These are phyloP conservation scores for Vespertilio murinus DNA, from an alignment of 2,797 vertebrate species.

Conservation along the genomic window DNA sequence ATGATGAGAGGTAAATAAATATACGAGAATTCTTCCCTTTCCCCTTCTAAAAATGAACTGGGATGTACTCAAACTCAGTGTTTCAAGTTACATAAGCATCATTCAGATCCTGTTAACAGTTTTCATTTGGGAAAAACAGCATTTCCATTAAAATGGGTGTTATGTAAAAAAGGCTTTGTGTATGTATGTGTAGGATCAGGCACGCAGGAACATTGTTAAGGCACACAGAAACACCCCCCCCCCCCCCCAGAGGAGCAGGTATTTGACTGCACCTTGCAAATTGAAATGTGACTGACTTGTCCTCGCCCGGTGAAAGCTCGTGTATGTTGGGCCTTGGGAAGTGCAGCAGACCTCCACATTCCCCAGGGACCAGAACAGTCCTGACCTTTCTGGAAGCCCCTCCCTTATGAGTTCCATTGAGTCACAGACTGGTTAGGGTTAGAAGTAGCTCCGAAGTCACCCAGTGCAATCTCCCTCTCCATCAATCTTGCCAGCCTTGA, in stretches of 20 bases:
- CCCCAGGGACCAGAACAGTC: not conserved
- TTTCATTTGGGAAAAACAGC: slow-evolving; percentile 69
- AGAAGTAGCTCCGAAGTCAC: not conserved
- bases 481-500: not conserved
- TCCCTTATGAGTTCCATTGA: not conserved
- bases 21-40: slow-evolving; percentile 47
- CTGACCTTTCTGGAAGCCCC: not conserved
- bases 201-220: not conserved
- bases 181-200: slow-evolving; percentile 17
- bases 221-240: not conserved
- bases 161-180: slow-evolving; percentile 67
- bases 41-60: slow-evolving; percentile 69
- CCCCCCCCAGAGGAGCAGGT: not conserved
- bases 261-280: not conserved
- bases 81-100: slow-evolving; percentile 74
- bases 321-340: not conserved
- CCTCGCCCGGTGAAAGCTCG: not conserved
- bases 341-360: not conserved
- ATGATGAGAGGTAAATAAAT: slow-evolving; percentile 35
- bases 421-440: not conserved
- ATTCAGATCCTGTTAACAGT: slow-evolving; percentile 71
- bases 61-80: slow-evolving; percentile 61
- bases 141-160: slow-evolving; percentile 72
- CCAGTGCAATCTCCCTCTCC: not conserved
- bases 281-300: not conserved